Conservation (phyloP, 2,888 invertebrate species). For the Peribatodes rhomboidaria region DNA sequence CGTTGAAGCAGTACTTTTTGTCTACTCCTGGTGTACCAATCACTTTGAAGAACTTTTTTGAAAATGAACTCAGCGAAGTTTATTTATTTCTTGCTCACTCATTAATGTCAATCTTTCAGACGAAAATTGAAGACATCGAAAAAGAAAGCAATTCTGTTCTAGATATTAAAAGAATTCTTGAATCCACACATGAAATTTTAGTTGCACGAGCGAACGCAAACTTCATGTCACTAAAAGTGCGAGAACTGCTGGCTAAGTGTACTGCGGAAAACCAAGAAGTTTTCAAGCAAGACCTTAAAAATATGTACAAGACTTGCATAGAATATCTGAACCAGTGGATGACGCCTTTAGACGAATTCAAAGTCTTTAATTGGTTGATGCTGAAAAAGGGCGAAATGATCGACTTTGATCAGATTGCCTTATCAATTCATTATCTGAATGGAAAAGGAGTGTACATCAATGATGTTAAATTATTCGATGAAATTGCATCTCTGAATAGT, state of each 20-base stretch:
- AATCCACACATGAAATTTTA: slow-evolving; percentile 35
- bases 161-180: slow-evolving; percentile 20
- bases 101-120: slow-evolving; percentile 14
- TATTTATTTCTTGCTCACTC: slow-evolving; percentile 15
- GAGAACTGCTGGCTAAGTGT: slow-evolving; percentile 29
- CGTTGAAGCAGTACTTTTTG: slow-evolving; percentile 50
- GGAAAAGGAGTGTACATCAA: slow-evolving; percentile 25
- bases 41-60: slow-evolving; percentile 42
- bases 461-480: slow-evolving; percentile 40
- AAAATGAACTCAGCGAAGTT: slow-evolving; percentile 42
- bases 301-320: slow-evolving; percentile 40
- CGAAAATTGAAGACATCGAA: slow-evolving; percentile 36
- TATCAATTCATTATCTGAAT: slow-evolving; percentile 38
- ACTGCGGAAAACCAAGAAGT: slow-evolving; percentile 34
- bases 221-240: slow-evolving; percentile 41
- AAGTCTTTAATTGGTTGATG: slow-evolving; percentile 40
- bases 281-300: slow-evolving; percentile 41
- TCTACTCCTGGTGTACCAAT: slow-evolving; percentile 20
- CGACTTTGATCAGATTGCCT: slow-evolving; percentile 37
- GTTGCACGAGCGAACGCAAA: slow-evolving; percentile 37
- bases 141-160: slow-evolving; percentile 19
- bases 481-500: slow-evolving; percentile 42
- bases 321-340: slow-evolving; percentile 41
- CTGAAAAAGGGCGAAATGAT: slow-evolving; percentile 41
- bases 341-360: slow-evolving; percentile 38